Percentiles rank a stretch among this genome's conserved stretches.
phyloP scores from a whole-genome alignment of 2,888 invertebrate species.

The Protonemura montana region DNA sequence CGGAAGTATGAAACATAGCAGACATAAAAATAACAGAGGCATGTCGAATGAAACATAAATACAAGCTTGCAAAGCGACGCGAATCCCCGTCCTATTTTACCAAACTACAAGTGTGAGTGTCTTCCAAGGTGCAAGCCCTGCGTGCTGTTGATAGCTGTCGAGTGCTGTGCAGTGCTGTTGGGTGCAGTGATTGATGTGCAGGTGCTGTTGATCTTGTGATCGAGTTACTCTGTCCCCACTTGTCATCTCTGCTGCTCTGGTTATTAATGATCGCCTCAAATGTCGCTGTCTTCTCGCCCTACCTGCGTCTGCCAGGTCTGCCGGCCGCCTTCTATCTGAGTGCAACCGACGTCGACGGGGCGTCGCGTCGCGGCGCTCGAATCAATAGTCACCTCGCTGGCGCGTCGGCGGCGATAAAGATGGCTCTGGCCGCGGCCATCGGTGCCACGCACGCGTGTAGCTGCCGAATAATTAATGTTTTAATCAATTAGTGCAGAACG shows the following conservation, averaged over 20 bases:
- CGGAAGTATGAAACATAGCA: background rate
- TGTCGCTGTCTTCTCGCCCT: background rate
- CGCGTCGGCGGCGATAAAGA: background rate
- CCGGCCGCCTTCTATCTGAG: background rate
- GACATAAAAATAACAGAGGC: background rate
- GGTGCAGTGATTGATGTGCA: slow-evolving; percentile 2
- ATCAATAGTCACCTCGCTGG: background rate
- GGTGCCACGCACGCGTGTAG: background rate
- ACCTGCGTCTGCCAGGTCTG: background rate
- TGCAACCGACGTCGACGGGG: background rate
- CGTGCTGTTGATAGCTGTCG: too few relatives aligned
- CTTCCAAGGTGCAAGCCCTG: too few relatives aligned
- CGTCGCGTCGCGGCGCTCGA: background rate
- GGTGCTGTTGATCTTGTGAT: background rate
- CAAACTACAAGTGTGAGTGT: background rate
- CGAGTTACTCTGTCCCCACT: background rate
- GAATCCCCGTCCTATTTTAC: background rate
- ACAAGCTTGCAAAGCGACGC: background rate
- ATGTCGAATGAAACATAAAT: background rate
- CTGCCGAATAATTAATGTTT: background rate
- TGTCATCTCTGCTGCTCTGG: background rate
- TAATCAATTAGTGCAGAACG: background rate
- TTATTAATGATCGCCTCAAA: background rate
- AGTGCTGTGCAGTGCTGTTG: too few relatives aligned
- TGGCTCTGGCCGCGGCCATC: background rate